These are phyloP conservation scores for Trichomalopsis sarcophagae DNA, from an alignment of 1,140 invertebrate genomes.

Conservation along the genomic window DNA sequence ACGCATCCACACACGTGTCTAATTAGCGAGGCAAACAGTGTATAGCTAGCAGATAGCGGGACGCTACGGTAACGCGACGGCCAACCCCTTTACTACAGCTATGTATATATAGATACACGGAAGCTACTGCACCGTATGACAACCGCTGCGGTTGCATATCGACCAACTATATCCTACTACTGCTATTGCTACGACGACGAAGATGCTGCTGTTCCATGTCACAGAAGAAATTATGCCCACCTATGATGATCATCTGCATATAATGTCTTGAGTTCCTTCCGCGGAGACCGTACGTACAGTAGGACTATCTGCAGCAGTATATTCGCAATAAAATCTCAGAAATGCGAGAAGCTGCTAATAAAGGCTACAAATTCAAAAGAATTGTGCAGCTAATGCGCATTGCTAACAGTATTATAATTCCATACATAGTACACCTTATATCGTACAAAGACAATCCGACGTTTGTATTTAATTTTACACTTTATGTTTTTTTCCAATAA, in stretches of 20 bases:
- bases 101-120: not conserved
- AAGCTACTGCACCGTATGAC: constrained; percentile 1
- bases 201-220: constrained; percentile 27
- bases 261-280: too few species aligned
- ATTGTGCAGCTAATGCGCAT: too few species aligned
- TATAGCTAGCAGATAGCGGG: constrained; percentile 17
- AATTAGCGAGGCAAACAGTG: constrained; percentile 50
- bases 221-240: constrained; percentile 30
- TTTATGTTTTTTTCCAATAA: not conserved
- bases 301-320: too few species aligned
- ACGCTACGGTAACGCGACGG: not conserved
- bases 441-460: not conserved
- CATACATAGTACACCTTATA: not conserved
- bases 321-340: too few species aligned
- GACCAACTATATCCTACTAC: not conserved
- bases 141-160: not conserved
- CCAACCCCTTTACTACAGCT: not conserved
- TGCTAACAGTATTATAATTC: not conserved
- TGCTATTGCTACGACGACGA: not conserved
- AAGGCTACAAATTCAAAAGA: too few species aligned
- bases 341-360: too few species aligned
- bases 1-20: constrained; percentile 39
- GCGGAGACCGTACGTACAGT: too few species aligned
- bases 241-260: too few species aligned
- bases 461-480: not conserved